These are phyloP conservation scores for Dascyllus trimaculatus DNA, from an alignment of 2,113 vertebrate species.

Conservation along the genomic window DNA sequence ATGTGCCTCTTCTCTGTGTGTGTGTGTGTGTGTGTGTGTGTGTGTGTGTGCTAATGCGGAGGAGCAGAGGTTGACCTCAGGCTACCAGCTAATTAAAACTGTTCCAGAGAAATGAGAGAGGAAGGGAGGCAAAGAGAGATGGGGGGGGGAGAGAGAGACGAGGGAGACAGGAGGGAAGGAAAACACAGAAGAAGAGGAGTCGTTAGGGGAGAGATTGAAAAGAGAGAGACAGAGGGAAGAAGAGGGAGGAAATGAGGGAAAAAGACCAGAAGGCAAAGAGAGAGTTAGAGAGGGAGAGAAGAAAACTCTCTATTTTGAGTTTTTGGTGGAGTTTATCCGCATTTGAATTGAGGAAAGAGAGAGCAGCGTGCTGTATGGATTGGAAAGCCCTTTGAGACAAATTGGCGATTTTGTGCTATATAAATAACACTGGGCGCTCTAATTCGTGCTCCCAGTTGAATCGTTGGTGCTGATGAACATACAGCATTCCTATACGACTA, in stretches of 20 bases:
- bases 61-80: conserved; percentile 79
- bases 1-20: conserved; percentile 18
- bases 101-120: conserved; percentile 70
- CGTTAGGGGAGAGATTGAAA: conserved; percentile 35
- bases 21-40: conserved; percentile 21
- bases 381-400: conserved; percentile 1
- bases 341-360: conserved; percentile 3
- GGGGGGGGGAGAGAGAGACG: conserved; percentile 20
- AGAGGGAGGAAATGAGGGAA: conserved; percentile 22
- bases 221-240: conserved; percentile 6
- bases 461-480: background rate
- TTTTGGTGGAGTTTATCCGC: conserved; percentile 8
- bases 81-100: conserved; percentile 81
- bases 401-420: background rate
- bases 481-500: too few relatives aligned
- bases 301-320: background rate
- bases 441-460: background rate
- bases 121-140: conserved; percentile 20
- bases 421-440: background rate
- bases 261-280: conserved; percentile 42
- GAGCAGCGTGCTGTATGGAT: background rate
- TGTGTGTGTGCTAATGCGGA: conserved; percentile 53
- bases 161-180: conserved; percentile 26
- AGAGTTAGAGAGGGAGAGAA: background rate
- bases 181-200: conserved; percentile 48